Conservation (phyloP, 30 jellyfish, hydroid and myxozoan genomes). For the Turritopsis rubra region DNA sequence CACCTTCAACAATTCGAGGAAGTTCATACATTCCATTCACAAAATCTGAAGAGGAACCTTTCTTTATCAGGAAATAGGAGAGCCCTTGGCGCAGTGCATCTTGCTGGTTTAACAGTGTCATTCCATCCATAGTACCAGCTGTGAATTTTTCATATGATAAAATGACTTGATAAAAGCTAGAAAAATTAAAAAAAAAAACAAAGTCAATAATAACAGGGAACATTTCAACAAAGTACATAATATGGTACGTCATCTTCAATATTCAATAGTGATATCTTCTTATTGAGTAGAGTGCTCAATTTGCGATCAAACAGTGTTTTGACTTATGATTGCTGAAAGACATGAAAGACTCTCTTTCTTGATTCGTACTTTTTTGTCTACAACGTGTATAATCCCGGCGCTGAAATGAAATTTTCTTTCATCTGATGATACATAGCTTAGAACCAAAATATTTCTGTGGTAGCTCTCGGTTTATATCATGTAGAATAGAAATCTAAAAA, state of each 20-base stretch:
- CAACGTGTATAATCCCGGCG: too few species aligned
- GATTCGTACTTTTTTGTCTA: too few species aligned
- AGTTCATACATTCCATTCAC: neutral
- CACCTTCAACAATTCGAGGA: neutral
- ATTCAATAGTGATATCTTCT: too few species aligned
- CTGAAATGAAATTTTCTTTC: too few species aligned
- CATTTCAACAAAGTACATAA: neutral
- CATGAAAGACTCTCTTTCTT: too few species aligned
- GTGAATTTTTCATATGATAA: neutral
- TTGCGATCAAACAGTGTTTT: too few species aligned
- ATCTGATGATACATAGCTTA: too few species aligned
- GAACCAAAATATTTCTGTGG: too few species aligned
- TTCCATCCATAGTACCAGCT: neutral
- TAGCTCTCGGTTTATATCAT: too few species aligned
- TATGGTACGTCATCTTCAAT: neutral
- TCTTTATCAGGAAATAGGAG: neutral
- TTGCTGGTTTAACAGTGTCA: neutral
- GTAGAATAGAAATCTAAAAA: too few species aligned
- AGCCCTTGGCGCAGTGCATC: neutral
- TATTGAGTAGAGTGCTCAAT: too few species aligned
- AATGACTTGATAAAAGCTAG: neutral
- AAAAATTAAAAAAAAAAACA: neutral
- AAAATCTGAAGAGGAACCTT: neutral
- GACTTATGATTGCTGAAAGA: too few species aligned
- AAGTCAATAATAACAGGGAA: neutral